Evolutionary conservation across 2,888 invertebrate species (phyloP).

Genomic region (Aelia acuminata): DNA sequence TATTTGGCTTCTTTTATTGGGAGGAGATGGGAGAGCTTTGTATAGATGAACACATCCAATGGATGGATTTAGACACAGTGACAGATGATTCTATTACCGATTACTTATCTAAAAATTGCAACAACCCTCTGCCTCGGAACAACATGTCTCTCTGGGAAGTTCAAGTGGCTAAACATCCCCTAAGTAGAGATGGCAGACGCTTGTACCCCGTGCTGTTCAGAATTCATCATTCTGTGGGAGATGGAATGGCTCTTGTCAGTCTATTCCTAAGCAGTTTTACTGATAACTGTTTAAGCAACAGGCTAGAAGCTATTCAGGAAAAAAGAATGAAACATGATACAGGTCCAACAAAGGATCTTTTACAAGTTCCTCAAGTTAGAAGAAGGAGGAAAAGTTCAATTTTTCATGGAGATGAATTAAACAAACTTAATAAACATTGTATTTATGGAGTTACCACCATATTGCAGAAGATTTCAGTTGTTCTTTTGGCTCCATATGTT

Average conservation of each 20-base stretch:
- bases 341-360: neutral
- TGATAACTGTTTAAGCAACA: slow-evolving; percentile 55
- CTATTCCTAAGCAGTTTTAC: slow-evolving; percentile 69
- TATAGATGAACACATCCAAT: slow-evolving; percentile 71
- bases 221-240: slow-evolving; percentile 74
- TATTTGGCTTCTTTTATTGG: slow-evolving; percentile 74
- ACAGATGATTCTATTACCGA: slow-evolving; percentile 61
- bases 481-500: slow-evolving; percentile 53
- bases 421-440: slow-evolving; percentile 54
- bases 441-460: slow-evolving; percentile 39
- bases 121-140: slow-evolving; percentile 70
- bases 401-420: slow-evolving; percentile 53
- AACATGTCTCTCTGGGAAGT: slow-evolving; percentile 73
- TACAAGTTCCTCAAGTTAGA: neutral
- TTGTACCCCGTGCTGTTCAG: slow-evolving; percentile 72
- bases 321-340: slow-evolving; percentile 52
- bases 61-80: slow-evolving; percentile 69
- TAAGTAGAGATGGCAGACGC: slow-evolving; percentile 66
- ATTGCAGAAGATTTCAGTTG: slow-evolving; percentile 34
- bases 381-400: slow-evolving; percentile 36
- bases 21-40: slow-evolving; percentile 69
- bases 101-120: slow-evolving; percentile 70
- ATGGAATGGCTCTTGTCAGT: slow-evolving; percentile 72
- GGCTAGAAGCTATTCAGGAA: slow-evolving; percentile 31
- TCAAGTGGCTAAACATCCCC: slow-evolving; percentile 69